phyloP scores from a whole-genome alignment of 1,140 invertebrate genomes.

The Drosophila parabipectinata region DNA sequence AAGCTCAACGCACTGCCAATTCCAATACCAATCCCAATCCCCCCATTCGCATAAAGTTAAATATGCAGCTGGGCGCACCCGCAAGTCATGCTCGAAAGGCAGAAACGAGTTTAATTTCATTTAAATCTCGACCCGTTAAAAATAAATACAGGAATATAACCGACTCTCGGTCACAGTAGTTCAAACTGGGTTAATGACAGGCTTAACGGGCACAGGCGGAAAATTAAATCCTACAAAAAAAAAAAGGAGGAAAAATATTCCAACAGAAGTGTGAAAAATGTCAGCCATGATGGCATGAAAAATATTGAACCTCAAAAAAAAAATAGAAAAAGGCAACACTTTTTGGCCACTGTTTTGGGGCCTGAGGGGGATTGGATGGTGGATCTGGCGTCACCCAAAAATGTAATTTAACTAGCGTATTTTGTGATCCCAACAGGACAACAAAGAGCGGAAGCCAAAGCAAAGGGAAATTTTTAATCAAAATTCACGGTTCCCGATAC shows the following conservation, averaged over 20 bases:
- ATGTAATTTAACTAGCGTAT: slow-evolving; percentile 67
- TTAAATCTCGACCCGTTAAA: slow-evolving; percentile 68
- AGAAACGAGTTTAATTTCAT: slow-evolving; percentile 64
- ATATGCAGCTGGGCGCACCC: slow-evolving; percentile 56
- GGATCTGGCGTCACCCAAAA: slow-evolving; percentile 42
- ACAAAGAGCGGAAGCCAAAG: slow-evolving; percentile 55
- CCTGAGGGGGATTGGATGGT: slow-evolving; percentile 19
- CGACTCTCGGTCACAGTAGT: slow-evolving; percentile 37
- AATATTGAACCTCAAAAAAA: slow-evolving; percentile 52
- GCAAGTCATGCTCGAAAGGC: slow-evolving; percentile 53
- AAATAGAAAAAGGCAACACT: neutral
- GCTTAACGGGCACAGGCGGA: slow-evolving; percentile 72
- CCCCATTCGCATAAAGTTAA: slow-evolving; percentile 65
- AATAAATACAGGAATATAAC: slow-evolving; percentile 30
- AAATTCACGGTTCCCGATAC: slow-evolving; percentile 37
- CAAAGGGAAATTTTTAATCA: slow-evolving; percentile 66
- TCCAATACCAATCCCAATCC: slow-evolving; percentile 3
- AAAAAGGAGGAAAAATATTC: slow-evolving; percentile 20
- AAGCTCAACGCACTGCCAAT: slow-evolving; percentile 3
- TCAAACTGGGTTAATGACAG: slow-evolving; percentile 82
- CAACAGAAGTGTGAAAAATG: slow-evolving; percentile 36
- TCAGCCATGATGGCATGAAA: slow-evolving; percentile 28
- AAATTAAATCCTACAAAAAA: slow-evolving; percentile 60
- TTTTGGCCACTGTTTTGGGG: neutral
- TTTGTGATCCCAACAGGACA: slow-evolving; percentile 27